Conservation (phyloP, 2,888 invertebrate genomes). For the Zygogramma bicolorata region DNA sequence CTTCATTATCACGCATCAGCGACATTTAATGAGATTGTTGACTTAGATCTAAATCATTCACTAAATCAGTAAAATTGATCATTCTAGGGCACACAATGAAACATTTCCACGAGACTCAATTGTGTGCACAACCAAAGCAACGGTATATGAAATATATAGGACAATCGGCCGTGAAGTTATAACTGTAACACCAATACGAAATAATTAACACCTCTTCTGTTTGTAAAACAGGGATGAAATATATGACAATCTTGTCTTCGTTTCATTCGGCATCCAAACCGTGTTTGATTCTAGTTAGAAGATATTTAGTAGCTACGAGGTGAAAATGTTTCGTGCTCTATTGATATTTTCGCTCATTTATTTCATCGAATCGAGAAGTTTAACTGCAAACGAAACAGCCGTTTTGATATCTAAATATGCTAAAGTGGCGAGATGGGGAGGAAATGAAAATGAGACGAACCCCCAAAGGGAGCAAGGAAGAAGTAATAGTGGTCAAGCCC, state of each 20-base stretch:
- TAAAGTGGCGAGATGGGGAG: constrained; percentile 62
- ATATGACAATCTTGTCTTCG: constrained; percentile 46
- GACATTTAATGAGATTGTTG: not conserved
- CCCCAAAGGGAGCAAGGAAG: constrained; percentile 47
- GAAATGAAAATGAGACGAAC: constrained; percentile 35
- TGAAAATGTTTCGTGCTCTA: constrained; percentile 25
- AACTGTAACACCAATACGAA: constrained; percentile 60
- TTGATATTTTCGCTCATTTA: constrained; percentile 29
- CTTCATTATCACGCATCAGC: too few relatives aligned
- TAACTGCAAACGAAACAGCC: constrained; percentile 48
- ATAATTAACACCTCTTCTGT: constrained; percentile 60
- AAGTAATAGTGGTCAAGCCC: constrained; percentile 56
- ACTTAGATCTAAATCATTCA: not conserved
- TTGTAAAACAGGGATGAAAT: constrained; percentile 56
- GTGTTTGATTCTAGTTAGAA: constrained; percentile 22
- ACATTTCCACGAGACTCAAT: not conserved
- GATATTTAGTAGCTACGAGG: constrained; percentile 1
- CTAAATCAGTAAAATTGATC: not conserved
- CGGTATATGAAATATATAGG: constrained; percentile 41
- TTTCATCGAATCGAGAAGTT: constrained; percentile 45
- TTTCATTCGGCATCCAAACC: constrained; percentile 22
- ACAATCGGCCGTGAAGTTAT: constrained; percentile 46
- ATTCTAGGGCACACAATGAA: not conserved
- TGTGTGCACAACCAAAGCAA: constrained; percentile 11
- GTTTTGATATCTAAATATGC: constrained; percentile 61